Percentiles rank a stretch among this genome's conserved stretches.
phyloP scores from a whole-genome alignment of 1,140 invertebrate species.

The Trypoxylus dichotomus region DNA sequence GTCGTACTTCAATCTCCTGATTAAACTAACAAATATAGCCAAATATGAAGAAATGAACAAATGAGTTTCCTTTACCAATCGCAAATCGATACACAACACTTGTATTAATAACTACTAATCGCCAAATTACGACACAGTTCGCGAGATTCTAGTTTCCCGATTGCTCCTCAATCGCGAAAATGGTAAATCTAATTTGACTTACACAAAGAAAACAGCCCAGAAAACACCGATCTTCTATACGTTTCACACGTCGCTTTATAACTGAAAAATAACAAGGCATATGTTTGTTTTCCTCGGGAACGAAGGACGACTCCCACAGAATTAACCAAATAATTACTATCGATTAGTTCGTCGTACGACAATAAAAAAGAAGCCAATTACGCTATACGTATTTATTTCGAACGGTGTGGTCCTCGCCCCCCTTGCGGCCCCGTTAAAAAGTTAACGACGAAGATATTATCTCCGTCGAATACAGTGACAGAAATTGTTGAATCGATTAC shows the following conservation, averaged over 20 bases:
- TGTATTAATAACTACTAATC: too few species aligned
- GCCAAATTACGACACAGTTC: too few species aligned
- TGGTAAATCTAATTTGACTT: background rate
- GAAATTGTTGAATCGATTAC: background rate
- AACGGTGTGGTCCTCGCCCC: background rate
- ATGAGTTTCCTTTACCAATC: too few species aligned
- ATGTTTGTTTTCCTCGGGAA: background rate
- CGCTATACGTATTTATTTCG: background rate
- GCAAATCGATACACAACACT: too few species aligned
- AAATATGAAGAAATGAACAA: too few species aligned
- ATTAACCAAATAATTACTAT: conserved; percentile 18
- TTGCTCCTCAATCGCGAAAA: too few species aligned
- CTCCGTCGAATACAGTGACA: background rate
- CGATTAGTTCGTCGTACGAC: background rate
- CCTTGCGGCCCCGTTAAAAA: background rate
- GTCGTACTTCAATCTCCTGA: too few species aligned
- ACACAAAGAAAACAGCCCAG: background rate
- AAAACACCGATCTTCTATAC: background rate
- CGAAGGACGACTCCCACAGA: conserved; percentile 19
- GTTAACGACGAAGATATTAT: background rate
- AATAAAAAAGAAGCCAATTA: background rate
- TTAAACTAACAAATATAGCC: too few species aligned
- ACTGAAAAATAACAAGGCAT: background rate
- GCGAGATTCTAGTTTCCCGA: too few species aligned
- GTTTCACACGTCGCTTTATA: background rate